These are phyloP conservation scores for Clinocottus analis DNA, from an alignment of 2,113 vertebrate genomes.

Conservation along the genomic window DNA sequence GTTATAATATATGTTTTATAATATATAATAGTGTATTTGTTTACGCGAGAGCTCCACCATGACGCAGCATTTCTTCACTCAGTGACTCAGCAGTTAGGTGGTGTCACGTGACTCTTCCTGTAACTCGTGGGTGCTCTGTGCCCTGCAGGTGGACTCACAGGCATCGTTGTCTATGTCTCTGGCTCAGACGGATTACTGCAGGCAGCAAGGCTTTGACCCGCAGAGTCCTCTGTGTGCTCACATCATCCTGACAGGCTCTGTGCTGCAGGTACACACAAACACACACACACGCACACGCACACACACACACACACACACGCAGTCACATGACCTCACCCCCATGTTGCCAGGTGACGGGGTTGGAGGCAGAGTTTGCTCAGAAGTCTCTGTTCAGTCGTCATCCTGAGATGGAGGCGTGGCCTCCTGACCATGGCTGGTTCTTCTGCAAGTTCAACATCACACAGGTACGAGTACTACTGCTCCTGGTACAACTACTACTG, in stretches of 20 bases:
- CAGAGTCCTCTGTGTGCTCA: slow-evolving; percentile 95
- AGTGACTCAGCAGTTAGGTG: neutral
- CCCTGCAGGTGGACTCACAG: slow-evolving; percentile 84
- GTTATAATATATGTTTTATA: neutral
- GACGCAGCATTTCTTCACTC: neutral
- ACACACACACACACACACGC: neutral
- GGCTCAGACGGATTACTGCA: slow-evolving; percentile 93
- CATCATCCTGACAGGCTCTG: slow-evolving; percentile 88
- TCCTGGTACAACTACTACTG: neutral
- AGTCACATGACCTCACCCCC: slow-evolving; percentile 10
- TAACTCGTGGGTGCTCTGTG: no score
- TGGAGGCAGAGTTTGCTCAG: slow-evolving; percentile 86
- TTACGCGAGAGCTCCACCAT: neutral
- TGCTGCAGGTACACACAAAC: slow-evolving; percentile 83
- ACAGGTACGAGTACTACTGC: slow-evolving; percentile 61
- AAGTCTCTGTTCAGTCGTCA: slow-evolving; percentile 89
- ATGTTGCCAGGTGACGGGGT: slow-evolving; percentile 84
- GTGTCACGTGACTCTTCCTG: neutral
- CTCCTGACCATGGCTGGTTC: slow-evolving; percentile 92
- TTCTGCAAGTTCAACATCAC: slow-evolving; percentile 95
- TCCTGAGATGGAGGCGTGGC: slow-evolving; percentile 94
- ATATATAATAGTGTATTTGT: no score
- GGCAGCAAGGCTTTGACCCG: slow-evolving; percentile 87
- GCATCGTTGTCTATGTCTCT: slow-evolving; percentile 93
- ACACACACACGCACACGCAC: slow-evolving; percentile 16